phyloP scores from a whole-genome alignment of 1,140 invertebrate genomes.

The Heliothis subflexa region DNA sequence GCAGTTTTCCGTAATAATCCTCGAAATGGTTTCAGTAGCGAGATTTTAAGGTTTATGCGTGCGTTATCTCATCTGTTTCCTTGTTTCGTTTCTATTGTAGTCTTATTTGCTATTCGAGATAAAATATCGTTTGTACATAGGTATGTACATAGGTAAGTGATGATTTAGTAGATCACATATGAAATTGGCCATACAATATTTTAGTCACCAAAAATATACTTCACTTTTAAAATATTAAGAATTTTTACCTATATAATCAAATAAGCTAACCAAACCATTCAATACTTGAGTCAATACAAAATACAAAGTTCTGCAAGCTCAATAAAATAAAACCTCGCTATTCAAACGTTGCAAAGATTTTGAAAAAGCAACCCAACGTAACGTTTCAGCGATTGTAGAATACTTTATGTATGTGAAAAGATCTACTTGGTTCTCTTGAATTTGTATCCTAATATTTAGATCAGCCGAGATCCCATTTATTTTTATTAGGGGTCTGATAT shows the following conservation, averaged over 20 bases:
- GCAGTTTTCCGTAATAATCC: constrained; percentile 2
- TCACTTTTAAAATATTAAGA: too few species aligned
- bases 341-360: neutral
- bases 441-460: constrained; percentile 72
- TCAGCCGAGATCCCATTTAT: constrained; percentile 66
- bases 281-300: neutral
- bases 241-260: too few species aligned
- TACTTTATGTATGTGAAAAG: constrained; percentile 55
- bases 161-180: too few species aligned
- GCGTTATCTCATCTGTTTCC: neutral
- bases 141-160: too few species aligned
- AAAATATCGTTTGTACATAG: too few species aligned
- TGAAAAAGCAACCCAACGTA: neutral
- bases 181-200: too few species aligned
- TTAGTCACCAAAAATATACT: too few species aligned
- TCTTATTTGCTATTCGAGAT: neutral
- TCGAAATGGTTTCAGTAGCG: neutral
- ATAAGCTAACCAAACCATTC: neutral
- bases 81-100: neutral
- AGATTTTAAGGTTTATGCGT: constrained; percentile 14
- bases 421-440: constrained; percentile 62
- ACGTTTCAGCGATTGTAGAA: constrained; percentile 32
- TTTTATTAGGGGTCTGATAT: constrained; percentile 68
- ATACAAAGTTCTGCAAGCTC: neutral
- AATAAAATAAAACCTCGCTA: neutral